Conservation (phyloP, 2,888 invertebrate genomes). For the Biston betularia region DNA sequence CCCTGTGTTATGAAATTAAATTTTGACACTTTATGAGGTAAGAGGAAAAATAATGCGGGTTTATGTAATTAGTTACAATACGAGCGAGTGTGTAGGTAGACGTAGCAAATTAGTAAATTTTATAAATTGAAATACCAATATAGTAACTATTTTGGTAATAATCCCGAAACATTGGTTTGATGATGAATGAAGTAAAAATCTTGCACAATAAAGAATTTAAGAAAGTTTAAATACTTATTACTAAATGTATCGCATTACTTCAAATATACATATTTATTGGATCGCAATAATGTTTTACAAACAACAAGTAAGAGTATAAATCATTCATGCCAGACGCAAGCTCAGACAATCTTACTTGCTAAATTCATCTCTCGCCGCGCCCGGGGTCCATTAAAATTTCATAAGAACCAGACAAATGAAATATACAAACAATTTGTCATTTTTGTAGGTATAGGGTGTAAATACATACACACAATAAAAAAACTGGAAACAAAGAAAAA, state of each 20-base stretch:
- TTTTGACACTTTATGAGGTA: conserved; percentile 5
- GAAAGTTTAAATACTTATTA: neutral
- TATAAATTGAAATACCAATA: no score
- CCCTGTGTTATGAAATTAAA: conserved; percentile 15
- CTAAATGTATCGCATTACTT: neutral
- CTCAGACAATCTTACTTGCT: conserved; percentile 45
- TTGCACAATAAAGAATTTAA: no score
- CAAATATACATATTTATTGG: conserved; percentile 23
- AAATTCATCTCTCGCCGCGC: conserved; percentile 33
- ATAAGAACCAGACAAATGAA: conserved; percentile 32
- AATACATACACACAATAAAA: neutral
- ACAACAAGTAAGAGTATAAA: conserved; percentile 33
- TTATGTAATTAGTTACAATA: neutral
- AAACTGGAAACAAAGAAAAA: neutral
- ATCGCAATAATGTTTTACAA: conserved; percentile 22
- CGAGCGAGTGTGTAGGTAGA: neutral
- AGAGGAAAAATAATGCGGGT: neutral
- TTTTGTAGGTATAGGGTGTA: neutral
- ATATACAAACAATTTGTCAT: conserved; percentile 20
- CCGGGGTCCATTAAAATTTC: conserved; percentile 23
- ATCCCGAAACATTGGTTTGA: neutral
- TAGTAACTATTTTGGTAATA: no score
- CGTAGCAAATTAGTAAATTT: neutral
- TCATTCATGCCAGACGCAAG: conserved; percentile 42
- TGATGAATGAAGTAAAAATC: neutral